Conservation (phyloP, 2,888 invertebrate genomes). For the Cheilosia scutellata region DNA sequence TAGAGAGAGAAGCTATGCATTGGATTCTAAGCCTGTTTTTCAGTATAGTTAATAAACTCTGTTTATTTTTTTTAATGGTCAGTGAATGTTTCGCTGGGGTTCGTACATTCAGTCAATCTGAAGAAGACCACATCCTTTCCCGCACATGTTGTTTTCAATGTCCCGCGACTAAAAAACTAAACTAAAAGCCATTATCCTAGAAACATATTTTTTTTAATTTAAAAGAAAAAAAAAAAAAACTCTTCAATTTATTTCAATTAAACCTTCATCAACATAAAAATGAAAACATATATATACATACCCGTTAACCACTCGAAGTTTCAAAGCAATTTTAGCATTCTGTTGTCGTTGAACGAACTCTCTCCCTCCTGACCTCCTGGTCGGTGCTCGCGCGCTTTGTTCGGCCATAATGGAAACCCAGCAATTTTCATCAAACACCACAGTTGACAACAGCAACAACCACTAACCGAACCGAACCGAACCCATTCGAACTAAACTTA, state of each 20-base stretch:
- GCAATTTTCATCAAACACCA: slow-evolving; percentile 40
- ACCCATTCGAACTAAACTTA: slow-evolving; percentile 19
- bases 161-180: too few species aligned
- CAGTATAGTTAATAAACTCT: too few species aligned
- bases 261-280: not conserved
- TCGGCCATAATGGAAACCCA: slow-evolving; percentile 10
- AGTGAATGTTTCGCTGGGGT: too few species aligned
- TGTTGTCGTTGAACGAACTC: slow-evolving; percentile 11
- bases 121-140: too few species aligned
- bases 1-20: too few species aligned
- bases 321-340: slow-evolving; percentile 11
- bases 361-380: not conserved
- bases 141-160: too few species aligned
- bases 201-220: too few species aligned
- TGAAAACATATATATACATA: not conserved
- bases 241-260: not conserved
- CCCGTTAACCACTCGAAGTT: slow-evolving; percentile 1
- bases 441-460: slow-evolving; percentile 33
- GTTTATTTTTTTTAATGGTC: too few species aligned
- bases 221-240: too few species aligned
- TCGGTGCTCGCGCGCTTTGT: not conserved
- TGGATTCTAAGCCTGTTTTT: too few species aligned
- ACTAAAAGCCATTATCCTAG: too few species aligned
- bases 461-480: not conserved
- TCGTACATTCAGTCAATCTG: too few species aligned